These are phyloP conservation scores for Gonioctena quinquepunctata DNA, from an alignment of 1,140 invertebrate species.

Conservation along the genomic window DNA sequence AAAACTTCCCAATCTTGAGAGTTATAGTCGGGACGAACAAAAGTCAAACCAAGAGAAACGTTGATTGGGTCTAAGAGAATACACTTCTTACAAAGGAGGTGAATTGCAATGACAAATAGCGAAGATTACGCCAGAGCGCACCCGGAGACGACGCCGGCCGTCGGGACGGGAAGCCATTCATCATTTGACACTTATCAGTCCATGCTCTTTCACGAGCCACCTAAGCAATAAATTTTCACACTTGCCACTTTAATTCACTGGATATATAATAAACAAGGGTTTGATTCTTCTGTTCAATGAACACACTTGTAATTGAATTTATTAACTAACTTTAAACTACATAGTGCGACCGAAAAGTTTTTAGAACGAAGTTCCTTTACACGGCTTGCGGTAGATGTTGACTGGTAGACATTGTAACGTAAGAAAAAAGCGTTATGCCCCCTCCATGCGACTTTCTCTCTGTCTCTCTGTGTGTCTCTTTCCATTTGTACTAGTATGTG, in stretches of 20 bases:
- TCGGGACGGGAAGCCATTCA: conserved; percentile 47
- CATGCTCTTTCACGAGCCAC: background rate
- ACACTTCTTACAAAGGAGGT: conserved; percentile 51
- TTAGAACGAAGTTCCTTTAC: no score
- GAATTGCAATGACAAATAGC: conserved; percentile 51
- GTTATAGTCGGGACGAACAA: conserved; percentile 46
- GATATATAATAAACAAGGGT: background rate
- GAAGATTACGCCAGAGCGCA: conserved; percentile 47
- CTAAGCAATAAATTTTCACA: conserved; percentile 11
- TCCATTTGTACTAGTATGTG: no score
- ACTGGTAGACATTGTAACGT: no score
- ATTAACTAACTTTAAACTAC: no score
- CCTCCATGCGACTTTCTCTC: no score
- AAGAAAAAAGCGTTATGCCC: no score
- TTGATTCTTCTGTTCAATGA: background rate
- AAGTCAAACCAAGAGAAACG: conserved; percentile 41
- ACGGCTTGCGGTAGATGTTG: no score
- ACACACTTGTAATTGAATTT: no score
- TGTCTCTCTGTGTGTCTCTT: no score
- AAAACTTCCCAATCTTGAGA: conserved; percentile 42
- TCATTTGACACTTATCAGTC: conserved; percentile 40
- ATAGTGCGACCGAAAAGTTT: no score
- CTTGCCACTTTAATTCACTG: background rate
- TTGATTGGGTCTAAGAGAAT: conserved; percentile 51
- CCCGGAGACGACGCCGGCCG: conserved; percentile 43